Percentiles rank a stretch among this genome's conserved stretches.
Conservation (phyloP, 2,113 vertebrate species). For the Pluvianellus socialis region DNA sequence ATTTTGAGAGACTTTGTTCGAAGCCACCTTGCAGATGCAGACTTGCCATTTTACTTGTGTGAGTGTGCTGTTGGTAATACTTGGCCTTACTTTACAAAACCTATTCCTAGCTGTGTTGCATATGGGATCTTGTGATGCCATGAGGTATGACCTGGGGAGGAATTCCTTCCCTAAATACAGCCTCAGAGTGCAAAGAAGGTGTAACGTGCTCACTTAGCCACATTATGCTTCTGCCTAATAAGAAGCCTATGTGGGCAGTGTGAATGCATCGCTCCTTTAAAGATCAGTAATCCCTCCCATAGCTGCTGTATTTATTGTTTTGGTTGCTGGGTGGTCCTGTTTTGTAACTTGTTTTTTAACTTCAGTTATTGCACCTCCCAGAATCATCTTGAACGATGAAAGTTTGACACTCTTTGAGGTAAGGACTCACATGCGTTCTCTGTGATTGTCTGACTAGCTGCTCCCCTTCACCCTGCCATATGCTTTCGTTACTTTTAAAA, state of each 20-base stretch:
- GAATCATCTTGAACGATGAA: conserved; percentile 68
- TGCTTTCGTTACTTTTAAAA: neutral
- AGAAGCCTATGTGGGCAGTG: neutral
- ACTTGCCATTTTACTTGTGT: conserved; percentile 89
- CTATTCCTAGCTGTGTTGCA: neutral
- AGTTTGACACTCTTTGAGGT: conserved; percentile 79
- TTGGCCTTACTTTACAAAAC: neutral
- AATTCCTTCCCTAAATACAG: neutral
- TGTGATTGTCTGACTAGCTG: neutral
- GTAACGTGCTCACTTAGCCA: neutral
- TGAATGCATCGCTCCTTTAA: neutral
- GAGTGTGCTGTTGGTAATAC: conserved; percentile 66
- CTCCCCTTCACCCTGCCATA: neutral
- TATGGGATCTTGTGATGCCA: neutral
- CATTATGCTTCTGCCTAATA: neutral
- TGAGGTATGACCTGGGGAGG: neutral
- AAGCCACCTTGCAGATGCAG: conserved; percentile 82
- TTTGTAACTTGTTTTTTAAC: conserved; percentile 52
- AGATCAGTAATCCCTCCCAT: neutral
- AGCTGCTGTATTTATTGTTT: neutral
- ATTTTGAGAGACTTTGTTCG: conserved; percentile 83
- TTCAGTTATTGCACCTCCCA: conserved; percentile 79
- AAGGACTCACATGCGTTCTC: neutral
- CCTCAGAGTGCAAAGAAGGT: neutral
- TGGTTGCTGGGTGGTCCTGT: conserved; percentile 11